Base-by-base conservation (phyloP, 2,113 vertebrate genomes). In the Tragulus kanchil region DNA sequence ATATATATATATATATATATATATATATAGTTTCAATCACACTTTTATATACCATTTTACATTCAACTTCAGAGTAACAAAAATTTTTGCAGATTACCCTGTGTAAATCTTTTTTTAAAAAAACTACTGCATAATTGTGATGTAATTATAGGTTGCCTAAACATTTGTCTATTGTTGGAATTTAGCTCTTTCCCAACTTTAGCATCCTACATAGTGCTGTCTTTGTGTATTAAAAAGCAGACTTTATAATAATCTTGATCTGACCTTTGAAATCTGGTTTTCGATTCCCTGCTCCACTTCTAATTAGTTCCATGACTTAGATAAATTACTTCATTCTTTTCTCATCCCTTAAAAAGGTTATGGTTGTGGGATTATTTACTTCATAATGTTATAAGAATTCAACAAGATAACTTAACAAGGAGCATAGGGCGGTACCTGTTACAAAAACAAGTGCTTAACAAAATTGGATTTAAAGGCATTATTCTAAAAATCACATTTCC, bases 141-240 rank as follows among this genome's bases (percentile, higher is more conserved):
- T 95, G 6, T 86, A 94, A 94, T 81, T 83, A 85, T 73, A 50
- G 61, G 85, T 82, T 97, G 50, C 64, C 54, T 94, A 93, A 61
- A 82, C 67, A 85, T 90, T 91, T 93, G 12, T 91, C 36, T 89
- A 14, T 89, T 94, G 26, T 92, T 94, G n/a, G 81, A 81, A 92
- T 94, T 96, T 93, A 93, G 54, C 87, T 11, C 73, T 90, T 81
- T 67, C 26, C 45, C 36, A 89, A 16, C 82, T 95, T 88, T 67
- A 84, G 25, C 52, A 81, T 88, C 10, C 31, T 56, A 65, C 3
- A 58, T 79, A 78, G 79, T 82, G 28, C 78, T 73, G 84, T 89
- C 52, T 83, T 77, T 65, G 45, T 86, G 25, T 90, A 65, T 93
- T 86, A 92, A 92, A 95, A 42, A 36, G 36, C 23, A 94, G 50